These are phyloP conservation scores for Zosterops borbonicus DNA, from an alignment of 2,113 vertebrate species.

Conservation along the genomic window DNA sequence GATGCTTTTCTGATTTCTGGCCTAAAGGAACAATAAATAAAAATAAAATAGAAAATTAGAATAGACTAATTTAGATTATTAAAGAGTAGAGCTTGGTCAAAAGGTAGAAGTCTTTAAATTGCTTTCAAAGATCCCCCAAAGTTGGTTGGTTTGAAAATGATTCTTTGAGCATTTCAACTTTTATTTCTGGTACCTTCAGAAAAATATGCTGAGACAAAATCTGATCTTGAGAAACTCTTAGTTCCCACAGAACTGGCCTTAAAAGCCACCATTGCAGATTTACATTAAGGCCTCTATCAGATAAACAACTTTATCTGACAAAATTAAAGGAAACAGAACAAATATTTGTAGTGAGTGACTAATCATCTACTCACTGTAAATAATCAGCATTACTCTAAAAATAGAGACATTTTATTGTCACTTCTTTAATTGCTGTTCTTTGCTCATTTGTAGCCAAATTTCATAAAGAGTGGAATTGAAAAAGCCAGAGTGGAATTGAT, in stretches of 20 bases:
- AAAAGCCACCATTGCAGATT: not conserved
- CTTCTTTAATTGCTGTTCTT: not conserved
- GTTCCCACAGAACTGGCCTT: not conserved
- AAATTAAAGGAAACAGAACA: not conserved
- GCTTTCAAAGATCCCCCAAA: not conserved
- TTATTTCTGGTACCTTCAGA: not conserved
- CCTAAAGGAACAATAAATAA: not conserved
- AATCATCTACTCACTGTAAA: not conserved
- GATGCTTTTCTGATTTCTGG: not conserved
- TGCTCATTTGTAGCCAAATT: not conserved
- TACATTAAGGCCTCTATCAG: not conserved
- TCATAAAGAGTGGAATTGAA: not conserved
- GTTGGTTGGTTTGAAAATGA: not conserved
- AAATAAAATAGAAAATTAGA: not conserved
- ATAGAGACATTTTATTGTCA: not conserved
- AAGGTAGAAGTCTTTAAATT: not conserved
- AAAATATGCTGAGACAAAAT: not conserved
- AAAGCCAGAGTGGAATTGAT: not conserved
- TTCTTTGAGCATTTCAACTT: not conserved
- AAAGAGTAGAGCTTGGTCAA: not conserved
- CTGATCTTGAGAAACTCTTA: not conserved
- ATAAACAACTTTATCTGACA: not conserved
- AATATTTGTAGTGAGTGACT: not conserved
- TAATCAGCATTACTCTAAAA: not conserved
- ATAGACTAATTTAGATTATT: not conserved